These are phyloP conservation scores for Scaptomyza reducta DNA, from an alignment of 2,888 invertebrate genomes.

Conservation along the genomic window DNA sequence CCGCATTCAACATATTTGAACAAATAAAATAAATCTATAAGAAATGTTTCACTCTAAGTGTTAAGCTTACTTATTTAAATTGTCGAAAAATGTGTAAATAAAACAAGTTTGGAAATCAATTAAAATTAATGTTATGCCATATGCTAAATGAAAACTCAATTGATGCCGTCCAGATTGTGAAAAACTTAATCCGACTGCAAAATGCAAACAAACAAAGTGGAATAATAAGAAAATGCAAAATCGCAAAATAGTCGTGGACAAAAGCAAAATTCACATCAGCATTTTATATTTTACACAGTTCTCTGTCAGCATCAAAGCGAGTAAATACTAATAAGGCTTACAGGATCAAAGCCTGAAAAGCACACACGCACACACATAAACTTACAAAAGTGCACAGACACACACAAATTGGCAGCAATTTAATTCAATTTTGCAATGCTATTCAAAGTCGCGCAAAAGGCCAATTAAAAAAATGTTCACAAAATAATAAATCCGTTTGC, in stretches of 20 bases:
- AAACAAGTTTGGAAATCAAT: slow-evolving; percentile 9
- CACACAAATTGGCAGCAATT: slow-evolving; percentile 60
- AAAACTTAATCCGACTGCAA: slow-evolving; percentile 20
- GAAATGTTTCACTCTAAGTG: not conserved
- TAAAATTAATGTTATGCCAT: slow-evolving; percentile 1
- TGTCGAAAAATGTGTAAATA: not conserved
- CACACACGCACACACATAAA: too few species aligned
- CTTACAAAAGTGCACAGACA: not conserved
- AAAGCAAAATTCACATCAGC: slow-evolving; percentile 30
- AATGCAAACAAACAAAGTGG: slow-evolving; percentile 10
- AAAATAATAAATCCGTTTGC: slow-evolving; percentile 70
- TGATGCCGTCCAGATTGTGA: slow-evolving; percentile 5
- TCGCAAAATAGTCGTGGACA: slow-evolving; percentile 6
- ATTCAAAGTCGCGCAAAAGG: slow-evolving; percentile 32
- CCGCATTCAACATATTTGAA: not conserved
- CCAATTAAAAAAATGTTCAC: slow-evolving; percentile 61
- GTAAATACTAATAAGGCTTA: slow-evolving; percentile 58
- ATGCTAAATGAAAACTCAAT: slow-evolving; percentile 2
- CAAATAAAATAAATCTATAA: not conserved
- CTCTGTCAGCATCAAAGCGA: slow-evolving; percentile 27
- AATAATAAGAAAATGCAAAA: slow-evolving; percentile 17
- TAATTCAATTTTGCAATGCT: slow-evolving; percentile 64
- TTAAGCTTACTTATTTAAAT: not conserved
- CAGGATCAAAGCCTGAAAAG: slow-evolving; percentile 36
- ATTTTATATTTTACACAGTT: slow-evolving; percentile 29